Evolutionary conservation across 2,888 invertebrate species (phyloP), one percentile per base, ranked within the genome.

Genomic region (Aproaerema taeniolella): DNA sequence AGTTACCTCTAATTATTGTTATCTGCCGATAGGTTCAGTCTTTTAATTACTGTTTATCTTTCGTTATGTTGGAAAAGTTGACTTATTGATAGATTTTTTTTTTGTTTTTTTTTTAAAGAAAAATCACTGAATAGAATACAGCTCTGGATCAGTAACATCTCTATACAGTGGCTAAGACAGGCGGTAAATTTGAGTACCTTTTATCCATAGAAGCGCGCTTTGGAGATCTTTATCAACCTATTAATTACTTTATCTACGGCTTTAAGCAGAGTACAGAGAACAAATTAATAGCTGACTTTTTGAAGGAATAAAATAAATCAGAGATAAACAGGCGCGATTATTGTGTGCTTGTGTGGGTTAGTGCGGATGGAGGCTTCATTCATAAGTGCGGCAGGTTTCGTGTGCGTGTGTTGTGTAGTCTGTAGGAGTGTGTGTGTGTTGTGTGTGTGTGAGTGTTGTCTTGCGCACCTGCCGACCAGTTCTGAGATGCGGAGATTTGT

Each of bases 401-500:
- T 46, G 65, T 55, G 63, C 46, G 62, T 36, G 53, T n/a, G n/a
- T n/a, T n/a, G n/a, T n/a, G n/a, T n/a, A n/a, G n/a, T n/a, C n/a
- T n/a, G n/a, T n/a, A n/a, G n/a, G n/a, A 50, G 58, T 46, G 63
- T 43, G 66, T 43, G 54, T 28, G 63, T 43, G 61, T 51, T 49
- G 57, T 41, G 52, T 41, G 50, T 30, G 55, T 41, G 53, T 39
- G 53, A 52, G 67, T 46, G 67, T 49, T 53, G 53, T 52, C 67
- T 55, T 55, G 73, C 72, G 78, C 86, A 86, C 86, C 86, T 86
- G 86, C 85, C 86, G 80, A 86, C 86, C 86, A 78, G 86, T 86
- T 86, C 74, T 75, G 77, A 83, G 85, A 85, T 83, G 85, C 82
- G 80, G 83, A 86, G 86, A 86, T 86, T 86, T 86, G 85, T 82